Percentiles rank a stretch among this genome's conserved stretches.
phyloP scores from a whole-genome alignment of 2,113 vertebrate genomes.

The Lophochroa leadbeateri region DNA sequence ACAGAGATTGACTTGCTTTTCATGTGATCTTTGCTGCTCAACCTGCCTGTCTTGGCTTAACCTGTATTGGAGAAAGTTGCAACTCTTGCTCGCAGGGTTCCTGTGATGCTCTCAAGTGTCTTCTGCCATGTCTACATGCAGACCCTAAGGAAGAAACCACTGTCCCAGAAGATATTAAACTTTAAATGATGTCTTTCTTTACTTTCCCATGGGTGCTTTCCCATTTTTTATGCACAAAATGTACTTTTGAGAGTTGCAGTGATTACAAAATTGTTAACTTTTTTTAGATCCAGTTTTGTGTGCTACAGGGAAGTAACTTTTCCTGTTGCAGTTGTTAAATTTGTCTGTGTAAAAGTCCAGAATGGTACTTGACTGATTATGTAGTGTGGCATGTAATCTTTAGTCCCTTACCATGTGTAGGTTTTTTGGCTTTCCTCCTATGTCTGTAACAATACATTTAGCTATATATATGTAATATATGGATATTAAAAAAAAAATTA shows the following conservation, averaged over 20 bases:
- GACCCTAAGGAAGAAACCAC: not conserved
- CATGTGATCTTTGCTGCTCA: not conserved
- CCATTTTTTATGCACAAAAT: not conserved
- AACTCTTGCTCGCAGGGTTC: not conserved
- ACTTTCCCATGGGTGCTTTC: not conserved
- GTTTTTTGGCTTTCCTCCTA: not conserved
- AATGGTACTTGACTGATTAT: not conserved
- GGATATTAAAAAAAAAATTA: not conserved
- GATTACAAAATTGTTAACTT: not conserved
- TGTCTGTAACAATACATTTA: not conserved
- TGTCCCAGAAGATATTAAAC: not conserved
- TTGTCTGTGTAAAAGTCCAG: not conserved
- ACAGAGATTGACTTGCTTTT: not conserved
- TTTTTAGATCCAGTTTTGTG: not conserved
- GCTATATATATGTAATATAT: not conserved
- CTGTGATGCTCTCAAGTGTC: not conserved
- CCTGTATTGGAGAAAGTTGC: not conserved
- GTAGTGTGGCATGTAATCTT: not conserved
- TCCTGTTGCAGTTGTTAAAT: not conserved
- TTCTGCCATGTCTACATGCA: not conserved
- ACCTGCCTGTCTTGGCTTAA: not conserved
- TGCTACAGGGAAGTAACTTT: not conserved
- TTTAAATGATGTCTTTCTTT: not conserved
- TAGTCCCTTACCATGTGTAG: not conserved
- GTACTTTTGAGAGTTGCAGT: not conserved